phyloP scores from a whole-genome alignment of 2,113 vertebrate species.

The Pelobates fuscus region DNA sequence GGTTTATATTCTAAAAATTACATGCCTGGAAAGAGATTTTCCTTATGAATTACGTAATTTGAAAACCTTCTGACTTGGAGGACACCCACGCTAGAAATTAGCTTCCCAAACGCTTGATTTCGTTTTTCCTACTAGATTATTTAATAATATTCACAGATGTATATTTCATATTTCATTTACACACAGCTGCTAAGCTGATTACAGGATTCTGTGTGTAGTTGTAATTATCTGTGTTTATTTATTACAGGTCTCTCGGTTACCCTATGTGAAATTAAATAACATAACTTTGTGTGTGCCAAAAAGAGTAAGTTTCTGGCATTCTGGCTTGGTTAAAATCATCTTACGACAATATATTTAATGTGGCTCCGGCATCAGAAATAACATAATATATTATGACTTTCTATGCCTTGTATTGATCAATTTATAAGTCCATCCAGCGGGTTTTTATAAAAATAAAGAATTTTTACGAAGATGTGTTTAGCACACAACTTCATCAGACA shows the following conservation, averaged over 20 bases:
- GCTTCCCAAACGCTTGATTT: neutral
- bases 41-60: neutral
- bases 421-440: too few species aligned
- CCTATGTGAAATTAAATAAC: constrained; percentile 11
- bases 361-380: too few species aligned
- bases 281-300: neutral
- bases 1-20: too few species aligned
- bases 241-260: constrained; percentile 12
- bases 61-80: constrained; percentile 3
- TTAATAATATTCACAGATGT: constrained; percentile 21
- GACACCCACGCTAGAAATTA: constrained; percentile 25
- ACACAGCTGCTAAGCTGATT: constrained; percentile 17
- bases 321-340: too few species aligned
- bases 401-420: too few species aligned
- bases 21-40: neutral
- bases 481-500: too few species aligned
- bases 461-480: too few species aligned
- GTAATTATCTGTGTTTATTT: constrained; percentile 31
- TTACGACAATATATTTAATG: too few species aligned
- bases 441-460: too few species aligned
- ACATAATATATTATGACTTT: too few species aligned
- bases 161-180: neutral
- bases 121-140: constrained; percentile 6
- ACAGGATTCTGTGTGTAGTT: constrained; percentile 2
- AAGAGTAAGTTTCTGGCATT: too few species aligned